Conservation (phyloP, 92 coral and sea anemone species). For the Desmophyllum pertusum region DNA sequence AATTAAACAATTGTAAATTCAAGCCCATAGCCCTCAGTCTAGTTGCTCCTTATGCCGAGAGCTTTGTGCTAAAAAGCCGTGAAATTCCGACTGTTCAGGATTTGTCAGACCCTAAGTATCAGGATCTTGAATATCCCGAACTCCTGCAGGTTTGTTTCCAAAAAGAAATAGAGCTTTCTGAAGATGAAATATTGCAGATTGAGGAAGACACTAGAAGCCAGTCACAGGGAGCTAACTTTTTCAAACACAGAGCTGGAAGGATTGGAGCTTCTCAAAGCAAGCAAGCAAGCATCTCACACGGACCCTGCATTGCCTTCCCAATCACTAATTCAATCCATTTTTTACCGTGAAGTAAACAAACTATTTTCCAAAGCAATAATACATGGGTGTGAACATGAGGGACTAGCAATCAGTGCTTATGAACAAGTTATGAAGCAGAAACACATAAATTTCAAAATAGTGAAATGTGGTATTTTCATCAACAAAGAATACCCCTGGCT, state of each 20-base stretch:
- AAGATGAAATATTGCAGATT: slow-evolving; percentile 24
- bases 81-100: slow-evolving; percentile 18
- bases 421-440: slow-evolving; percentile 43
- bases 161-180: slow-evolving; percentile 18
- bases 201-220: slow-evolving; percentile 54
- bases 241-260: slow-evolving; percentile 67
- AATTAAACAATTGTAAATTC: slow-evolving; percentile 19
- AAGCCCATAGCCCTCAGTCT: slow-evolving; percentile 42
- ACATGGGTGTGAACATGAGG: slow-evolving; percentile 68
- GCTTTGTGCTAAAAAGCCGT: slow-evolving; percentile 32
- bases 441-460: slow-evolving; percentile 54
- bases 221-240: slow-evolving; percentile 44
- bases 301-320: slow-evolving; percentile 55
- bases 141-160: slow-evolving; percentile 35
- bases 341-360: slow-evolving; percentile 58
- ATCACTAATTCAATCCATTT: slow-evolving; percentile 56
- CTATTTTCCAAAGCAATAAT: slow-evolving; percentile 43
- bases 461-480: slow-evolving; percentile 57
- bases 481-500: slow-evolving; percentile 57
- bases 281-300: slow-evolving; percentile 45
- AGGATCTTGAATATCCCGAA: slow-evolving; percentile 51
- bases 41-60: slow-evolving; percentile 2
- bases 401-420: slow-evolving; percentile 50
- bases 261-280: slow-evolving; percentile 64
- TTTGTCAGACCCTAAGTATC: slow-evolving; percentile 27